These are phyloP conservation scores for Decapterus maruadsi DNA, from an alignment of 2,797 vertebrate genomes.

Conservation along the genomic window DNA sequence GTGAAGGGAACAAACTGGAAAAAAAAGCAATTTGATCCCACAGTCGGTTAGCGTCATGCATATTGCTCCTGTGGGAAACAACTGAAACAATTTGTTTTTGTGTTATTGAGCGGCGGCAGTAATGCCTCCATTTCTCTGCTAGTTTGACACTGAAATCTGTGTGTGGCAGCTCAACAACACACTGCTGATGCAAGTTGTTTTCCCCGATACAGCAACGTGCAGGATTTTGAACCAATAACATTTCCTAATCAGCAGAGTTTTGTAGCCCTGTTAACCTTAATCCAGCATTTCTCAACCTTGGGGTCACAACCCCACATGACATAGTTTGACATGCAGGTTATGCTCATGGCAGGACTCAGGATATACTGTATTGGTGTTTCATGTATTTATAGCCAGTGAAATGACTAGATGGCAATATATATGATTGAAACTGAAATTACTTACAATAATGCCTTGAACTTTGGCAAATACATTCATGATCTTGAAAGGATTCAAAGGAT, in stretches of 20 bases:
- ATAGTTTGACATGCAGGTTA: not conserved
- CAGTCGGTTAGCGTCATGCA: slow-evolving; percentile 66
- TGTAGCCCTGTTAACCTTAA: slow-evolving; percentile 27
- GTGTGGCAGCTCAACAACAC: slow-evolving; percentile 21
- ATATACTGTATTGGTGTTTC: not conserved
- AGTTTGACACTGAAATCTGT: slow-evolving; percentile 56
- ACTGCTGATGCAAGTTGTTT: slow-evolving; percentile 61
- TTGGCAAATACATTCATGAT: not conserved
- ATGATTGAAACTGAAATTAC: no score
- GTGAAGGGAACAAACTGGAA: slow-evolving; percentile 61
- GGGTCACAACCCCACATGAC: slow-evolving; percentile 8
- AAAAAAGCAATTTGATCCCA: slow-evolving; percentile 66
- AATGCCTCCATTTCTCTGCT: slow-evolving; percentile 61
- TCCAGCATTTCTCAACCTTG: slow-evolving; percentile 15
- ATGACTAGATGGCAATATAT: not conserved
- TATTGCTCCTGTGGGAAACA: slow-evolving; percentile 65
- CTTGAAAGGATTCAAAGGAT: no score
- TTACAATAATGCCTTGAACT: not conserved
- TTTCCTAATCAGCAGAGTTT: slow-evolving; percentile 53
- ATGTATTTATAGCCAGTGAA: not conserved
- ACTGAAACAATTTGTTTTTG: slow-evolving; percentile 68
- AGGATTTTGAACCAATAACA: slow-evolving; percentile 25
- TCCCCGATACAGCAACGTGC: slow-evolving; percentile 35
- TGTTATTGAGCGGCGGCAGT: slow-evolving; percentile 55
- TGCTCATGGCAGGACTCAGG: slow-evolving; percentile 6